Evolutionary conservation across 92 coral and sea anemone genomes (phyloP).

Genomic region (Chrysogorgia sp.): DNA sequence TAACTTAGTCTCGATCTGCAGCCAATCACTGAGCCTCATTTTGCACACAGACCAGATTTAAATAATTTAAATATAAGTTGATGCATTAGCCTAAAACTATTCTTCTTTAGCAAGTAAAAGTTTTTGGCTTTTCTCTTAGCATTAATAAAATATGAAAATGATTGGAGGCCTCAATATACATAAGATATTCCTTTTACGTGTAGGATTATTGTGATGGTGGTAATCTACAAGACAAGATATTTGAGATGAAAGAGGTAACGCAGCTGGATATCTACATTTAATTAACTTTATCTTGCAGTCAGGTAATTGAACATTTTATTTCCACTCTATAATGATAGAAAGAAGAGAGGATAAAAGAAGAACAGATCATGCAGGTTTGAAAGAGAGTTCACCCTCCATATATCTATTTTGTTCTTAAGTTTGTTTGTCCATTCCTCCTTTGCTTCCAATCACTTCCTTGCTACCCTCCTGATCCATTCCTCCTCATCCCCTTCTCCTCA

Average conservation of each 20-base stretch:
- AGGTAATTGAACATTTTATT: not conserved
- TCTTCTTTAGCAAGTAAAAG: too few relatives aligned
- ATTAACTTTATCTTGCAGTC: too few relatives aligned
- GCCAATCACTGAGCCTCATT: too few relatives aligned
- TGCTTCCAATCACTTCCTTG: not conserved
- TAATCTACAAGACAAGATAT: conserved; percentile 73
- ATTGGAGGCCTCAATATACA: too few relatives aligned
- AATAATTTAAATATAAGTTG: too few relatives aligned
- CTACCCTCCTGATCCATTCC: not conserved
- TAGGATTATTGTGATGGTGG: conserved; percentile 99
- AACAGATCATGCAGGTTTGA: conserved; percentile 85
- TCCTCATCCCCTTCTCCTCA: not conserved
- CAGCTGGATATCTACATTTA: not conserved
- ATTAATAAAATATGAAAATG: too few relatives aligned
- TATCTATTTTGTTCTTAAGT: not conserved
- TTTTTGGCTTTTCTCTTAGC: not conserved
- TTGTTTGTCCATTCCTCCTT: not conserved
- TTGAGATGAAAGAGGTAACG: conserved; percentile 68
- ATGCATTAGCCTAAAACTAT: too few relatives aligned
- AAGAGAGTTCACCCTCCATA: not conserved
- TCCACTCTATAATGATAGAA: conserved; percentile 54
- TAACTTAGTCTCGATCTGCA: too few relatives aligned
- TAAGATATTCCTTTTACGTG: not conserved
- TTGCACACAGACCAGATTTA: too few relatives aligned
- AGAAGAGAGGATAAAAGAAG: conserved; percentile 62